Evolutionary conservation across 2,888 invertebrate genomes (phyloP).

Genomic region (Campoplex nolae): DNA sequence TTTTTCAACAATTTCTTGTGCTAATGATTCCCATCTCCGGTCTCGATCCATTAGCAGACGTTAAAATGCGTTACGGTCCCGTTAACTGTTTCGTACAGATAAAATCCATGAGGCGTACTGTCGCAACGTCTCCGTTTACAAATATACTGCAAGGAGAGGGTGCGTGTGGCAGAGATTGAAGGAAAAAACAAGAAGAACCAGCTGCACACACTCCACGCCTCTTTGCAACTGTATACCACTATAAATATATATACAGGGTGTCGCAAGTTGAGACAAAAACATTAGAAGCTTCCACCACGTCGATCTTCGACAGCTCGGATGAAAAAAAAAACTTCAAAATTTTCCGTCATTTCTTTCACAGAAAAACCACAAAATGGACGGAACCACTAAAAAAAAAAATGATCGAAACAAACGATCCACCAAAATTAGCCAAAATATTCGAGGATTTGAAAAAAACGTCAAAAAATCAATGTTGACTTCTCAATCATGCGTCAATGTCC

Average conservation of each 20-base stretch:
- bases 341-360: neutral
- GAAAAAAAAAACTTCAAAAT: neutral
- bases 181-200: constrained; percentile 45
- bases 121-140: constrained; percentile 43
- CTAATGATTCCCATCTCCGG: neutral
- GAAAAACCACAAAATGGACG: no score
- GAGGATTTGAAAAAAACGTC: no score
- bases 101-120: constrained; percentile 28
- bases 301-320: no score
- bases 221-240: constrained; percentile 37
- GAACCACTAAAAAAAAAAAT: neutral
- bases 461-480: no score
- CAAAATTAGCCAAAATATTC: no score
- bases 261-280: neutral
- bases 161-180: constrained; percentile 43
- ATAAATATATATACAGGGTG: constrained; percentile 23
- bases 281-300: neutral
- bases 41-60: constrained; percentile 31
- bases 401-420: neutral
- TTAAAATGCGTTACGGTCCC: constrained; percentile 29
- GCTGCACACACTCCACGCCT: constrained; percentile 57
- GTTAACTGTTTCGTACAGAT: constrained; percentile 45
- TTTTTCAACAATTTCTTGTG: constrained; percentile 10
- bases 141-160: constrained; percentile 21
- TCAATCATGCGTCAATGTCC: neutral